phyloP scores from a whole-genome alignment of 2,113 vertebrate genomes.

The Fregata magnificens region DNA sequence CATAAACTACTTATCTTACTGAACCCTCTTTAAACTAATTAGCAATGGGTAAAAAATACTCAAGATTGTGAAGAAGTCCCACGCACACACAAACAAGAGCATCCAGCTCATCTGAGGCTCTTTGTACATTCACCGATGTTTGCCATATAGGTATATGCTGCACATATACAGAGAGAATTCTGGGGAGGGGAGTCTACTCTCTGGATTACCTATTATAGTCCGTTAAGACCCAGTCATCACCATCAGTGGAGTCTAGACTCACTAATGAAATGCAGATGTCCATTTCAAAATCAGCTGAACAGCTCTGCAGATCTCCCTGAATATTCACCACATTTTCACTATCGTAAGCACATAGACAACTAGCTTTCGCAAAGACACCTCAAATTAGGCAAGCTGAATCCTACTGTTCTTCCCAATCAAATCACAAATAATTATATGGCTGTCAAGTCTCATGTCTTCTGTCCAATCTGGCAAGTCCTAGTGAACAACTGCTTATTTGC shows the following conservation, averaged over 20 bases:
- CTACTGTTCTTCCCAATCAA: neutral
- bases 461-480: neutral
- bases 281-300: neutral
- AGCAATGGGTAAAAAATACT: neutral
- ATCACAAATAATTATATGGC: neutral
- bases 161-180: neutral
- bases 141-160: neutral
- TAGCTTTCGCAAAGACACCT: neutral
- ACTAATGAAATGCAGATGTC: neutral
- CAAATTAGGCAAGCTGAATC: neutral
- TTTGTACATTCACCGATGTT: accelerated
- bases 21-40: neutral
- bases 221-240: neutral
- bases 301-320: neutral
- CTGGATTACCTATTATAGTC: neutral
- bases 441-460: neutral
- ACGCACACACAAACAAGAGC: neutral
- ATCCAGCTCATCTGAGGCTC: neutral
- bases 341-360: neutral
- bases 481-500: neutral
- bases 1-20: neutral
- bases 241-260: neutral
- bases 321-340: neutral
- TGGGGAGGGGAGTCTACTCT: neutral
- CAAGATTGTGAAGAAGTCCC: neutral